These are phyloP conservation scores for Chrysoperla carnea DNA, from an alignment of 1,140 invertebrate species.

Conservation along the genomic window DNA sequence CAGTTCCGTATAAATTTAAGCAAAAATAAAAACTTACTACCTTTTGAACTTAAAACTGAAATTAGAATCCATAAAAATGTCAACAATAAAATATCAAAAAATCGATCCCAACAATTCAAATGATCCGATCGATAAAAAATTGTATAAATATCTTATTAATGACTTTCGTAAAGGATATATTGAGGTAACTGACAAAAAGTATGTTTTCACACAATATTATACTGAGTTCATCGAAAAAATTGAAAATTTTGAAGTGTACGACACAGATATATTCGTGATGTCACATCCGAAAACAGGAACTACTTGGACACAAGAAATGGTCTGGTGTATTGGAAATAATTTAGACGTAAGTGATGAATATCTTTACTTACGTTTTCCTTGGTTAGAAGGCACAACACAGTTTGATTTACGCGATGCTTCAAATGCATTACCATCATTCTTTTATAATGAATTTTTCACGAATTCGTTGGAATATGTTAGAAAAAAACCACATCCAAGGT, in stretches of 20 bases:
- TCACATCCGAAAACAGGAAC: constrained; percentile 29
- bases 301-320: constrained; percentile 40
- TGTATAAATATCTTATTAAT: not conserved
- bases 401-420: not conserved
- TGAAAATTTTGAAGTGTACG: constrained; percentile 23
- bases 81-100: too few relatives aligned
- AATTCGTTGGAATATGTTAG: constrained; percentile 25
- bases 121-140: too few relatives aligned
- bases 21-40: too few relatives aligned
- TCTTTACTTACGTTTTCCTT: constrained; percentile 20
- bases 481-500: constrained; percentile 28
- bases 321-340: constrained; percentile 32
- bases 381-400: constrained; percentile 14
- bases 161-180: not conserved
- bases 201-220: constrained; percentile 13
- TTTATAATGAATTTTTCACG: constrained; percentile 6
- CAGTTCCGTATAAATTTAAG: too few relatives aligned
- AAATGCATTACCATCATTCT: constrained; percentile 16
- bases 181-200: not conserved
- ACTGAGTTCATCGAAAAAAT: constrained; percentile 14
- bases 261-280: constrained; percentile 32
- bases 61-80: too few relatives aligned
- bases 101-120: too few relatives aligned
- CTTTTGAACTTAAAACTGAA: too few relatives aligned
- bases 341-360: constrained; percentile 26